A percentile compares a stretch with the other conserved stretches of the same genome.
These are phyloP conservation scores for Caradrina clavipalpis DNA, from an alignment of 2,888 invertebrate genomes.

Conservation along the genomic window DNA sequence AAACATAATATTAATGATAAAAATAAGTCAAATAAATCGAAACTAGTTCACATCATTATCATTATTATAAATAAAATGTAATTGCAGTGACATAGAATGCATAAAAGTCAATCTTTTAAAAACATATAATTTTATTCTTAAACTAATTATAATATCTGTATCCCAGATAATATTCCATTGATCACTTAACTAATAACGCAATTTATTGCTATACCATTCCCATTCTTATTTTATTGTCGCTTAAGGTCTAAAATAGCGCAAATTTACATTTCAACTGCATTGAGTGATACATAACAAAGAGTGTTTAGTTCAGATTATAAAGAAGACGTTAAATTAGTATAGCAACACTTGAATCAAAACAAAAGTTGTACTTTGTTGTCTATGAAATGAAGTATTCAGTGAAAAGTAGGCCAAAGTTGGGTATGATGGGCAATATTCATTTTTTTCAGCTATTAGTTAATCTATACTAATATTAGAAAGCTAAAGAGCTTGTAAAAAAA, in stretches of 20 bases:
- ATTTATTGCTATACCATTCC: slow-evolving; percentile 25
- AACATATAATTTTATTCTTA: slow-evolving; percentile 8
- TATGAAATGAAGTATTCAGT: too few species aligned
- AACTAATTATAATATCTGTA: slow-evolving; percentile 5
- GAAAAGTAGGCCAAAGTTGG: too few species aligned
- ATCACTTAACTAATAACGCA: slow-evolving; percentile 18
- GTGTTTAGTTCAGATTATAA: too few species aligned
- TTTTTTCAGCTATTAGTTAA: too few species aligned
- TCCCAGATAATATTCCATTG: slow-evolving; percentile 27
- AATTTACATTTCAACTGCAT: not conserved
- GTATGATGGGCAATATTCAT: too few species aligned
- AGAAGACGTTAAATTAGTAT: too few species aligned
- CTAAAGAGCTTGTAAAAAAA: too few species aligned
- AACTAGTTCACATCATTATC: not conserved
- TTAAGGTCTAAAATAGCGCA: not conserved
- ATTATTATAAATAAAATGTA: not conserved
- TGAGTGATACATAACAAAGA: too few species aligned
- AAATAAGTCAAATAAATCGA: not conserved
- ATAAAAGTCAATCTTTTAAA: slow-evolving; percentile 3
- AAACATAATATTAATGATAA: too few species aligned
- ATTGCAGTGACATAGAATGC: not conserved
- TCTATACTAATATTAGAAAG: too few species aligned
- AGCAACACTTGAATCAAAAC: too few species aligned
- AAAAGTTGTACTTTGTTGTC: too few species aligned
- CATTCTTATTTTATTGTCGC: not conserved